Evolutionary conservation across 2,113 vertebrate species (phyloP).

Genomic region (Australoheros scitulus): DNA sequence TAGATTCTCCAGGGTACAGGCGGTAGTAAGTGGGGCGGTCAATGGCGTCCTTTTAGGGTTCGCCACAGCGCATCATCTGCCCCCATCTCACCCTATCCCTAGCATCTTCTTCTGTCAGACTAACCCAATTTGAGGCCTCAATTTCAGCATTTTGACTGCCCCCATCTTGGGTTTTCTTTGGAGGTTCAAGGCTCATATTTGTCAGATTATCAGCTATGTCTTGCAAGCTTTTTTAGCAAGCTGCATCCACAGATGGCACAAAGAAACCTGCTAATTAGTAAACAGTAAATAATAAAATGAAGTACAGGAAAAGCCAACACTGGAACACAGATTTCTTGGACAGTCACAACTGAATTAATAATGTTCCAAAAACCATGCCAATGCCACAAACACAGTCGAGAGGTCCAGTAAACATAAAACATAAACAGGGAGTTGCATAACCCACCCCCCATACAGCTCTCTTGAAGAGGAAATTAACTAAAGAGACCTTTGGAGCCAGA

Average conservation of each 20-base stretch:
- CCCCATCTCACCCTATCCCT: no score
- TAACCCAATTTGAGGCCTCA: neutral
- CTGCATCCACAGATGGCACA: neutral
- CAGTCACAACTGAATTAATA: neutral
- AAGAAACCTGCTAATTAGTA: neutral
- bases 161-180: accelerated
- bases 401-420: neutral
- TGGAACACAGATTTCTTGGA: neutral
- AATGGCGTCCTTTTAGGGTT: no score
- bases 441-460: neutral
- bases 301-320: neutral
- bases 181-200: accelerated
- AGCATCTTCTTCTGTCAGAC: no score
- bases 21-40: no score
- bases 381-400: neutral
- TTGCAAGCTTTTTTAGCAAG: neutral
- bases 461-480: neutral
- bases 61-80: no score
- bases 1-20: no score
- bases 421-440: neutral
- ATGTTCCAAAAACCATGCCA: neutral
- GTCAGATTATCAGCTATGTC: neutral
- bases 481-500: neutral
- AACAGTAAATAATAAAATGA: neutral
- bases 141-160: no score